A percentile compares a stretch with the other conserved stretches of the same genome.
Conservation (phyloP, 2,888 invertebrate species). For the Gasteruption jaculator region DNA sequence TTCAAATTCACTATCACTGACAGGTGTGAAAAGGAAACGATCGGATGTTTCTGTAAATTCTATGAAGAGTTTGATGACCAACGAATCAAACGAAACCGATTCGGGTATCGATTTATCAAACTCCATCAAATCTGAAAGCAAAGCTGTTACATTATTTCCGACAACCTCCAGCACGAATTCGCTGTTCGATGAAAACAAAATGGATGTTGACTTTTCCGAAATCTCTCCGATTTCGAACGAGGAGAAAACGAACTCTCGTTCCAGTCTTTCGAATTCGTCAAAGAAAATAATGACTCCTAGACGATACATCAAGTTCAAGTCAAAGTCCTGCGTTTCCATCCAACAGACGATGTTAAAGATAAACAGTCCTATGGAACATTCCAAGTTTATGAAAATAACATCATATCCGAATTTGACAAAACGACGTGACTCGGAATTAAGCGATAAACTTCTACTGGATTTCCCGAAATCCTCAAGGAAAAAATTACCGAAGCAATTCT, state of each 20-base stretch:
- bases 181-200: constrained; percentile 15
- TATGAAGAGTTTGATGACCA: constrained; percentile 6
- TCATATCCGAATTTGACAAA: constrained; percentile 35
- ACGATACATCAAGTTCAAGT: constrained; percentile 34
- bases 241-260: constrained; percentile 15
- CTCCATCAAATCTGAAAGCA: constrained; percentile 22
- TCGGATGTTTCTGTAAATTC: too few species aligned
- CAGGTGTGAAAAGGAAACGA: too few species aligned
- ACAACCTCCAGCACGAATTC: constrained; percentile 1
- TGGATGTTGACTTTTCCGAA: constrained; percentile 15
- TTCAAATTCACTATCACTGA: too few species aligned
- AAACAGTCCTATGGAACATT: constrained; percentile 23
- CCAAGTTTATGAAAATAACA: constrained; percentile 28
- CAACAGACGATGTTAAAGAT: constrained; percentile 26
- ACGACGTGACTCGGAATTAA: constrained; percentile 19
- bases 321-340: constrained; percentile 33
- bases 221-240: constrained; percentile 6
- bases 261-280: constrained; percentile 16
- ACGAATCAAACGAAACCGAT: constrained; percentile 23
- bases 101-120: constrained; percentile 30
- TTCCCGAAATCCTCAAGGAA: constrained; percentile 4
- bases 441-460: constrained; percentile 20
- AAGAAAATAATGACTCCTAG: constrained; percentile 28
- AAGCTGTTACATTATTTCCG: constrained; percentile 17
- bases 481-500: constrained; percentile 22